Evolutionary conservation across 1,140 invertebrate genomes (phyloP).

Genomic region (Phocides pigmalion): DNA sequence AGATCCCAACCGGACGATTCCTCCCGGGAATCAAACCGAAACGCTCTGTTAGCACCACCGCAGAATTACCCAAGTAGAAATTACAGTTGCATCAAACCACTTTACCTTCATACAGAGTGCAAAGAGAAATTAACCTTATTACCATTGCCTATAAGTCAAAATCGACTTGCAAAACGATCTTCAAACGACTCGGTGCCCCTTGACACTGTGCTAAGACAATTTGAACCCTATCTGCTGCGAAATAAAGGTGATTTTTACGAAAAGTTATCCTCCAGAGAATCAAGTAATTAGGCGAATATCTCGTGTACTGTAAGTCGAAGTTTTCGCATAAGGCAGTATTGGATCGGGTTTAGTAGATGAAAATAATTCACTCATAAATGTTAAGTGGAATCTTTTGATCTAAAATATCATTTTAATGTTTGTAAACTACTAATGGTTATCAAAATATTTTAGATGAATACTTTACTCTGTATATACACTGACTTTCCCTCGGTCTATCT

Average conservation of each 20-base stretch:
- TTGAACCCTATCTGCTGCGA: neutral
- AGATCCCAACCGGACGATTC: neutral
- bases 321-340: slow-evolving; percentile 13
- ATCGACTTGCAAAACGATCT: neutral
- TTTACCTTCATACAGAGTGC: neutral
- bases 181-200: neutral
- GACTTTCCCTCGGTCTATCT: too few relatives aligned
- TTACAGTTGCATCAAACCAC: slow-evolving; percentile 14
- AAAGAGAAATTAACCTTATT: neutral
- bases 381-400: too few relatives aligned
- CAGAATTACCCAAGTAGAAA: slow-evolving; percentile 24
- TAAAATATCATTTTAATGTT: too few relatives aligned
- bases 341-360: slow-evolving; percentile 3
- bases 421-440: too few relatives aligned
- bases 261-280: slow-evolving; percentile 17
- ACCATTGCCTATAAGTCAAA: neutral
- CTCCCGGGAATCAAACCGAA: slow-evolving; percentile 20
- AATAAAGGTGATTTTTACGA: neutral
- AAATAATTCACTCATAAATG: neutral
- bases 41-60: slow-evolving; percentile 25
- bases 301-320: neutral
- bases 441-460: too few relatives aligned
- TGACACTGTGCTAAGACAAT: neutral
- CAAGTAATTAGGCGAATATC: slow-evolving; percentile 25
- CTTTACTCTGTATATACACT: too few relatives aligned